phyloP scores from a whole-genome alignment of 2,113 vertebrate species.

The Odontophorus gujanensis region DNA sequence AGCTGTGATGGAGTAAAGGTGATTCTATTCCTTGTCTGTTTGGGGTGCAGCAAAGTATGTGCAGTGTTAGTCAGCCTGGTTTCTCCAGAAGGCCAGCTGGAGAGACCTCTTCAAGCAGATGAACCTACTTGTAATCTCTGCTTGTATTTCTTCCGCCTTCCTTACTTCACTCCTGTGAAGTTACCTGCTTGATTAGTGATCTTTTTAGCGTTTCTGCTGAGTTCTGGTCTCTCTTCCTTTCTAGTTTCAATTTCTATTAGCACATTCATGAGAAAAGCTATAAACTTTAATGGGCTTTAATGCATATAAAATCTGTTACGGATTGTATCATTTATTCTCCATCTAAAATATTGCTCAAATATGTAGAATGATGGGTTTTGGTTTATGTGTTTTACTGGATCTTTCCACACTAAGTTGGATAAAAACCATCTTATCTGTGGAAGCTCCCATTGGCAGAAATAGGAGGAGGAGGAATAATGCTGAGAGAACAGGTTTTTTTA shows the following conservation, averaged over 20 bases:
- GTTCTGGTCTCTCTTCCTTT: background rate
- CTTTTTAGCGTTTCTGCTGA: background rate
- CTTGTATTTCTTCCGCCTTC: background rate
- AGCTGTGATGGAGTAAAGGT: background rate
- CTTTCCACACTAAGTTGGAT: background rate
- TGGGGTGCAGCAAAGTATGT: background rate
- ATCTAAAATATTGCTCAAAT: background rate
- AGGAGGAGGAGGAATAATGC: background rate
- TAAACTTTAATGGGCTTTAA: background rate
- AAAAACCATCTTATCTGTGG: background rate
- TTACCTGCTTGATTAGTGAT: background rate
- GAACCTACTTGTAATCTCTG: background rate
- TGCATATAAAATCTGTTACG: background rate
- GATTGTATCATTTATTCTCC: background rate
- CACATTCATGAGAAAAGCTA: background rate
- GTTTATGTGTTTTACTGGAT: background rate
- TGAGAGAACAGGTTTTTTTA: background rate
- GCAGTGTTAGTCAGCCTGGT: background rate
- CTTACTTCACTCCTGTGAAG: background rate
- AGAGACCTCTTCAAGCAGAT: background rate
- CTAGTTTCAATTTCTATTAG: background rate
- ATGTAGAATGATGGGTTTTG: background rate
- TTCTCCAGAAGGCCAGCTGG: background rate
- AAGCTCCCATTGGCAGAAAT: background rate
- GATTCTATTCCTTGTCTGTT: background rate